phyloP scores from a whole-genome alignment of 1,140 invertebrate genomes.

The Pachypsylla venusta region DNA sequence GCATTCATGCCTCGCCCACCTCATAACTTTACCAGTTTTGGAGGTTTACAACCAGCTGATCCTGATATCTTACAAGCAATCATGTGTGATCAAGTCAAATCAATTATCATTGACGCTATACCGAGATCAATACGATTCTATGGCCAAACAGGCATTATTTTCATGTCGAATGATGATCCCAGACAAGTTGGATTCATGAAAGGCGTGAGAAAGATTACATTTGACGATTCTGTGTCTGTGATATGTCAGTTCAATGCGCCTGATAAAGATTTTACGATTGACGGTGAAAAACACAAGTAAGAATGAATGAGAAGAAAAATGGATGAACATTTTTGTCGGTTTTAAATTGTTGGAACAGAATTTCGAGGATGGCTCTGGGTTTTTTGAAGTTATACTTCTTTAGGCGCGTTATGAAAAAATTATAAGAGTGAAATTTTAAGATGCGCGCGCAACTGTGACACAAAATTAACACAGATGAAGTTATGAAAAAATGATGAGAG shows the following conservation, averaged over 20 bases:
- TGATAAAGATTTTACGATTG: slow-evolving; percentile 45
- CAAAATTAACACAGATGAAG: no score
- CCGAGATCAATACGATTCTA: slow-evolving; percentile 74
- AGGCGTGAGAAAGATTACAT: slow-evolving; percentile 46
- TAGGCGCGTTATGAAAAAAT: no score
- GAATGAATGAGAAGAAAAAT: slow-evolving; percentile 8
- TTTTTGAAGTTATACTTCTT: no score
- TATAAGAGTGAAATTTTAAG: no score
- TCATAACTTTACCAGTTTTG: not conserved
- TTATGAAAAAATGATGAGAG: no score
- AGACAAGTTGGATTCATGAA: slow-evolving; percentile 67
- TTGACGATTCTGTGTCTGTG: slow-evolving; percentile 50
- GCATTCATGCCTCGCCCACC: not conserved
- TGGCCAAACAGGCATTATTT: slow-evolving; percentile 64
- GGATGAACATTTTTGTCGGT: no score
- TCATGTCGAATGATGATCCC: slow-evolving; percentile 69
- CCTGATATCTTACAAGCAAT: slow-evolving; percentile 41
- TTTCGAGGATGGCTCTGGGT: no score
- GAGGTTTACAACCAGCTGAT: slow-evolving; percentile 39
- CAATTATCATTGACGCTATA: slow-evolving; percentile 70
- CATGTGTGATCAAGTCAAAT: slow-evolving; percentile 47
- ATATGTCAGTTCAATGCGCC: slow-evolving; percentile 44
- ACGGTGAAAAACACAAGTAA: slow-evolving; percentile 46
- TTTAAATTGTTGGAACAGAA: no score
- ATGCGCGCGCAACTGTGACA: no score